Base-by-base conservation (phyloP, 2,888 invertebrate genomes). In the Torymus texanus region DNA sequence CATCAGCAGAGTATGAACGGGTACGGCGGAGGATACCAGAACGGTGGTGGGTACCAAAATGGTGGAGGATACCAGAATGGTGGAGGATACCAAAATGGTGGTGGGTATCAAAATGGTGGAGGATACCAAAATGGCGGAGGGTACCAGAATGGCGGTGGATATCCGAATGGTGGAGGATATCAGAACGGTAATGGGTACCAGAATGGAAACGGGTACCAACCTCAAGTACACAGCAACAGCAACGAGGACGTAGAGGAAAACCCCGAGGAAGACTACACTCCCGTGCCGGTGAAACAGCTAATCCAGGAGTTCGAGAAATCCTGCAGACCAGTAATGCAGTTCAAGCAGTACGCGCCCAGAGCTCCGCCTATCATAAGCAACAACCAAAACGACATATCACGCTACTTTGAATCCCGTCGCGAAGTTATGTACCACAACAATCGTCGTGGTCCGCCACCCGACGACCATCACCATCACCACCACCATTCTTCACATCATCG, bases 261-360 rank as follows among this genome's bases (percentile, higher is more conserved):
- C 8, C 87, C 85, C 8, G 86, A 87, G 18, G 86, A 72, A 71
- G 89, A 89, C 10, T 89, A 90, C 74, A 90, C 90, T 0, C 90
- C 91, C 53, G 86, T 90, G 4, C 91, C 91, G 11, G 91, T 91
- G 2, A 91, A 90, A 79, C 90, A 90, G 67, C 86, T 94, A 53
- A 94, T 94, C 68, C 91, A 92, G 81, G 92, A 92, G 83, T 94
- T 94, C 84, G 94, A 94, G 84, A 92, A 93, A 84, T 93, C 92
- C n/a, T 91, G 91, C n/a, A 89, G 92, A 87, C 92, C 93, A 0
- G 86, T 91, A 5, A 89, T 93, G 86, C 91, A 92, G 76, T 92
- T 92, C 83, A 92, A 93, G 83, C 92, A 92, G 83, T 90, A 92
- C 62, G 88, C 90, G 73, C 86, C 88, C 0, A 66, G 50, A 61